Base-by-base conservation (phyloP, 2,797 vertebrate species). In the Poeciliopsis turneri region DNA sequence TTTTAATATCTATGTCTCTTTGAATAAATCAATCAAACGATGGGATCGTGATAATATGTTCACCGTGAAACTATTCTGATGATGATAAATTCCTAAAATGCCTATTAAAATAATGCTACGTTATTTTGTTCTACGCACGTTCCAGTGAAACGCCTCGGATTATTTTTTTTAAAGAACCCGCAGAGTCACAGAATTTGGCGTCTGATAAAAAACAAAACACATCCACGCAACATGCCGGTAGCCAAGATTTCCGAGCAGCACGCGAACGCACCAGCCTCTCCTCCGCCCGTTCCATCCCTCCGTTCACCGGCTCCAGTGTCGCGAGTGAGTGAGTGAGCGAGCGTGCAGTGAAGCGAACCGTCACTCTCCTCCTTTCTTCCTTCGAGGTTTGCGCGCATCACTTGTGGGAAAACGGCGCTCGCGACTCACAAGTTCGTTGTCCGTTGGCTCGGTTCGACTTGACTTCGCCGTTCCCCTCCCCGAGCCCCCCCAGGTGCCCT, bases 301-400 rank as follows among this genome's bases (percentile, higher is more conserved):
- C 77, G 73, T 66, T 88, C 87, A 43, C 84, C 88, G 87, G 87
- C 70, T 86, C 76, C 53, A 74, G 70, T 46, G 36, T 78, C 47
- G 80, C 47, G 83, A 41, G 41, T 41, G 41, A 41, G 39, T 5
- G 46, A 64, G 86, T 41, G 85, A 15, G 81, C 51, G 61, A 12
- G 75, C 2, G 80, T 10, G 78, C 45, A 23, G 73, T 2, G 74
- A 78, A 68, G 20, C 30, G 85, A 79, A 91, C 87, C 90, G 88
- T 89, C 88, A 79, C 82, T 83, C 90, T 91, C 89, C 86, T 92
- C 89, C 88, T 93, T 95, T 95, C 94, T 95, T 90, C 90, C 84
- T 76, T 53, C 76, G 84, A 82, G 87, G 80, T 90, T 88, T 88
- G 86, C 91, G 86, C 85, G 87, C 92, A 94, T 94, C 91, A 87